phyloP scores from a whole-genome alignment of 2,888 invertebrate genomes.

The Blastobasis adustella region DNA sequence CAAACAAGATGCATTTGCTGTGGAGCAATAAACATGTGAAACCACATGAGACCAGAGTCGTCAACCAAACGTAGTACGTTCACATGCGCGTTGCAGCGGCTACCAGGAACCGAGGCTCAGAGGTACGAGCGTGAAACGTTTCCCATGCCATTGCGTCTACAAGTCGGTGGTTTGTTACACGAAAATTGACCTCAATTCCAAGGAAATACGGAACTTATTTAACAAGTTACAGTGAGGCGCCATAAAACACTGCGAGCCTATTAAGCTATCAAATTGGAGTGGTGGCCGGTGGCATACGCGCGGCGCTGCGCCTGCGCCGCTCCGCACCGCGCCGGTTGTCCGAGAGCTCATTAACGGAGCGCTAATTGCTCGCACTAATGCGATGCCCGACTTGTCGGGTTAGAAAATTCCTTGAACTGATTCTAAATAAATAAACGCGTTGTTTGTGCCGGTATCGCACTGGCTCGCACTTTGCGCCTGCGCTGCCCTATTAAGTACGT shows the following conservation, averaged over 20 bases:
- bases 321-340: conserved; percentile 43
- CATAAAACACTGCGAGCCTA: conserved; percentile 40
- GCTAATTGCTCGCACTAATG: conserved; percentile 68
- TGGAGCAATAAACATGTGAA: too few relatives aligned
- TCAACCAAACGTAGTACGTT: too few relatives aligned
- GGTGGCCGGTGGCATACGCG: conserved; percentile 20
- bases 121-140: conserved; percentile 26
- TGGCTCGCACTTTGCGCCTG: too few relatives aligned
- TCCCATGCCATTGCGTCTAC: conserved; percentile 19
- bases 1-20: background rate
- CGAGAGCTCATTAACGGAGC: conserved; percentile 62
- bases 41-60: too few relatives aligned
- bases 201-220: conserved; percentile 42
- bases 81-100: conserved; percentile 11
- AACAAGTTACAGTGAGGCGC: conserved; percentile 22
- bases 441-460: conserved; percentile 1
- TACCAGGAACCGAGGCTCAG: conserved; percentile 20
- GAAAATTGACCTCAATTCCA: conserved; percentile 41
- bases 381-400: conserved; percentile 46
- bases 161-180: conserved; percentile 15
- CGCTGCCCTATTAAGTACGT: background rate
- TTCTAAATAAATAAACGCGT: conserved; percentile 46
- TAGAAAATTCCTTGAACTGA: conserved; percentile 62
- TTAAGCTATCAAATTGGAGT: conserved; percentile 42
- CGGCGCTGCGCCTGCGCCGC: conserved; percentile 18